phyloP scores from a whole-genome alignment of 2,888 invertebrate species.

The Girardia tigrina region DNA sequence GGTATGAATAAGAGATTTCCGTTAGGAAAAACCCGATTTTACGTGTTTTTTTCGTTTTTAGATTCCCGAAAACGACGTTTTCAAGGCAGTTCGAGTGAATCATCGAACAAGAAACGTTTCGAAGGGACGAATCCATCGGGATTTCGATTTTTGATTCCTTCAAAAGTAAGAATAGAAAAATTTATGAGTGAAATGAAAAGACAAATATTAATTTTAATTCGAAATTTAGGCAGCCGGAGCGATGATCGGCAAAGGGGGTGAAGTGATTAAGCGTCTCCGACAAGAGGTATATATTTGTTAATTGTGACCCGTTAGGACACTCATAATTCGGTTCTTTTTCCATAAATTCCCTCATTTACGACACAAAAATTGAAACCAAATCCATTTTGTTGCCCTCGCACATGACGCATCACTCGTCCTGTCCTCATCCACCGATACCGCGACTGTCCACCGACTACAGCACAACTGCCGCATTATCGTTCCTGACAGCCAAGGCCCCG shows the following conservation, averaged over 20 bases:
- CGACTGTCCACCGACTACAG: background rate
- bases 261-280: slow-evolving; percentile 12
- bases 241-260: slow-evolving; percentile 16
- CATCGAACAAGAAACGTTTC: background rate
- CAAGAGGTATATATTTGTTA: background rate
- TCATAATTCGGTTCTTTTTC: background rate
- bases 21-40: too few species aligned
- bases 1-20: too few species aligned
- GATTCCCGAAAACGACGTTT: slow-evolving; percentile 6
- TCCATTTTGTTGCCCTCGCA: background rate
- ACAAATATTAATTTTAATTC: background rate
- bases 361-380: background rate
- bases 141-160: background rate
- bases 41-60: background rate
- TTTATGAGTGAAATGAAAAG: too few species aligned
- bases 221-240: background rate
- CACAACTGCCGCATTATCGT: slow-evolving; percentile 20
- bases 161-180: background rate
- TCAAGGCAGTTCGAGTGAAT: background rate
- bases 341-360: too few species aligned
- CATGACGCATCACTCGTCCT: background rate
- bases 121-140: background rate
- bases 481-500: slow-evolving; percentile 23
- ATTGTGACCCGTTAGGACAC: background rate
- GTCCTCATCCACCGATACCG: background rate